These are phyloP conservation scores for Epicampocera succincta DNA, from an alignment of 2,888 invertebrate genomes.

Conservation along the genomic window DNA sequence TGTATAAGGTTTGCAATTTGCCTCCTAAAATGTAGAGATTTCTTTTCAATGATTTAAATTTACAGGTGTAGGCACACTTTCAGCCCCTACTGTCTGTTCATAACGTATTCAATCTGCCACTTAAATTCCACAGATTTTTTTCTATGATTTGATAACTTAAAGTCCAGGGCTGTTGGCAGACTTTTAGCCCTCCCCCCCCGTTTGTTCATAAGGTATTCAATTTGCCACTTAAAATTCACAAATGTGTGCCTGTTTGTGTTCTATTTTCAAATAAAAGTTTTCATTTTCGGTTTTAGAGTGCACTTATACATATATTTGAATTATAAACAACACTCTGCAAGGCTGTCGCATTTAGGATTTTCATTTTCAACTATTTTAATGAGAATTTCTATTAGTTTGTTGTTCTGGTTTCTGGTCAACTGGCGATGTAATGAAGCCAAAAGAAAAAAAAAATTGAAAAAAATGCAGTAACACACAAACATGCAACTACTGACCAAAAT, in stretches of 20 bases:
- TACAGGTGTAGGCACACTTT: too few species aligned
- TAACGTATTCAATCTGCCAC: too few species aligned
- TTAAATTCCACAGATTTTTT: not conserved
- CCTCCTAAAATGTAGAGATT: too few species aligned
- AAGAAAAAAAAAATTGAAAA: not conserved
- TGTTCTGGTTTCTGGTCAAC: slow-evolving; percentile 11
- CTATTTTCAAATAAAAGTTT: not conserved
- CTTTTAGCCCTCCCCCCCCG: too few species aligned
- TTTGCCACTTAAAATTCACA: not conserved
- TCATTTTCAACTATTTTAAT: slow-evolving; percentile 32
- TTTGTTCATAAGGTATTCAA: not conserved
- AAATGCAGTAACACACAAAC: not conserved
- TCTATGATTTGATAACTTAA: not conserved
- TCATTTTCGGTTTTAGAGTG: slow-evolving; percentile 12
- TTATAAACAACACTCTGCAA: slow-evolving; percentile 10
- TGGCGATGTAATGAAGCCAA: not conserved
- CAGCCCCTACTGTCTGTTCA: too few species aligned
- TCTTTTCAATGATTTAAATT: not conserved
- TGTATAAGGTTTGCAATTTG: too few species aligned
- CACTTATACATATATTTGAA: slow-evolving; percentile 10
- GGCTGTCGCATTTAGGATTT: not conserved
- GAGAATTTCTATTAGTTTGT: slow-evolving; percentile 13
- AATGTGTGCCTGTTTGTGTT: not conserved
- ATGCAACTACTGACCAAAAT: too few species aligned
- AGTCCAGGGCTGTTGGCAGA: too few species aligned